phyloP scores from a whole-genome alignment of 1,140 invertebrate genomes.

The Thaumatotibia leucotreta region DNA sequence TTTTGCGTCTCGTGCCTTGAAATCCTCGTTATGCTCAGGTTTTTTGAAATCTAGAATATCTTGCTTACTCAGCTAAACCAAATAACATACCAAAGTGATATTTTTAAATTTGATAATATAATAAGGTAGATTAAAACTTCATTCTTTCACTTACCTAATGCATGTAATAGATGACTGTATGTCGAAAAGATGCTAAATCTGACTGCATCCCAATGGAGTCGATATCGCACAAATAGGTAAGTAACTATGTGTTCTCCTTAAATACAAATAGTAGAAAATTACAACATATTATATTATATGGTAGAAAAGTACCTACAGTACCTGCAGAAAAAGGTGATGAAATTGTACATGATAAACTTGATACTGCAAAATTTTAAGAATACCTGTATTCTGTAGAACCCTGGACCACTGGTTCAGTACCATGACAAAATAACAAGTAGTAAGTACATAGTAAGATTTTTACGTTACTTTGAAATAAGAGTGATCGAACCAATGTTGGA shows the following conservation, averaged over 20 bases:
- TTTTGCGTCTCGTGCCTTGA: neutral
- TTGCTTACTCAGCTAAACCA: too few species aligned
- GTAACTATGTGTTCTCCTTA: constrained; percentile 56
- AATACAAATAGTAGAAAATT: neutral
- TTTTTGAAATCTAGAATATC: too few species aligned
- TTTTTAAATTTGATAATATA: neutral
- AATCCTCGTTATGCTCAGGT: neutral
- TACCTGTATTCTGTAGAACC: too few species aligned
- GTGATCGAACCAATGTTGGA: too few species aligned
- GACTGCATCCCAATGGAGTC: constrained; percentile 60
- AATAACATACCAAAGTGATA: too few species aligned
- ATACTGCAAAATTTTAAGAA: too few species aligned
- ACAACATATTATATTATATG: neutral
- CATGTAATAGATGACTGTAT: constrained; percentile 58
- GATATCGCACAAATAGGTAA: constrained; percentile 61
- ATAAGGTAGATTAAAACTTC: neutral
- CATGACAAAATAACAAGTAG: too few species aligned
- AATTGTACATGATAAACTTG: too few species aligned
- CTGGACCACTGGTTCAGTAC: too few species aligned
- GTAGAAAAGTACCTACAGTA: neutral
- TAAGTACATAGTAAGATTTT: too few species aligned
- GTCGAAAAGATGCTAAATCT: constrained; percentile 64
- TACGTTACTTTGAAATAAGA: too few species aligned
- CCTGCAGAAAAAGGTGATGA: too few species aligned
- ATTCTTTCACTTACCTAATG: constrained; percentile 46